Conservation (phyloP, 2,888 invertebrate genomes). For the Syrphus vitripennis region DNA sequence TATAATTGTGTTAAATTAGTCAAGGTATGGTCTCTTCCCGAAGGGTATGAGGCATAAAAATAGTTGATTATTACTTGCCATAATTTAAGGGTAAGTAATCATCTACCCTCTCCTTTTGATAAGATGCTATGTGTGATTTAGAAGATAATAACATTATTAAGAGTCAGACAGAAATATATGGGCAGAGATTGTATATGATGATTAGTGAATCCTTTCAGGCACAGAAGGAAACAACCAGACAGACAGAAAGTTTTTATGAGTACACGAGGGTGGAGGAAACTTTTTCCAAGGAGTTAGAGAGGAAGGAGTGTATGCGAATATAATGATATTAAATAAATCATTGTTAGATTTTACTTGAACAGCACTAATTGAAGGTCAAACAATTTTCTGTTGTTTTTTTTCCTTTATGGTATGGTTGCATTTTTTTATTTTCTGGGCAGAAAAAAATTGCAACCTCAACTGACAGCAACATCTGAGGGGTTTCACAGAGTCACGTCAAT, state of each 20-base stretch:
- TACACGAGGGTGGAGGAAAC: no score
- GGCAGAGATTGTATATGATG: neutral
- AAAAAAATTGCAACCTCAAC: neutral
- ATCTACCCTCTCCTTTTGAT: neutral
- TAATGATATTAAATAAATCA: neutral
- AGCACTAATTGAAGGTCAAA: slow-evolving; percentile 37
- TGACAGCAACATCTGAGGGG: slow-evolving; percentile 38
- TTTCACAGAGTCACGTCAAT: slow-evolving; percentile 23
- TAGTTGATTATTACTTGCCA: neutral
- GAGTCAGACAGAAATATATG: neutral
- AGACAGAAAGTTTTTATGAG: neutral
- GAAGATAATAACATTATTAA: neutral
- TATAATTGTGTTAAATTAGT: neutral
- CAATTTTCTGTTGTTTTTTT: neutral
- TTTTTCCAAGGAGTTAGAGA: neutral
- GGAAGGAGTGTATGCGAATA: neutral
- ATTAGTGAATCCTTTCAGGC: neutral
- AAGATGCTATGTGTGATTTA: neutral
- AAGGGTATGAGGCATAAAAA: neutral
- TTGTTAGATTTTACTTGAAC: slow-evolving; percentile 1
- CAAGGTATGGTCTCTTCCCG: neutral
- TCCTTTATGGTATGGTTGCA: neutral
- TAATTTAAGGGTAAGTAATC: neutral
- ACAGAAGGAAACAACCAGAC: no score
- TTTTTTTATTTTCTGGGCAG: neutral